Conservation (phyloP, 2,888 invertebrate genomes). For the Apotomis capreana region DNA sequence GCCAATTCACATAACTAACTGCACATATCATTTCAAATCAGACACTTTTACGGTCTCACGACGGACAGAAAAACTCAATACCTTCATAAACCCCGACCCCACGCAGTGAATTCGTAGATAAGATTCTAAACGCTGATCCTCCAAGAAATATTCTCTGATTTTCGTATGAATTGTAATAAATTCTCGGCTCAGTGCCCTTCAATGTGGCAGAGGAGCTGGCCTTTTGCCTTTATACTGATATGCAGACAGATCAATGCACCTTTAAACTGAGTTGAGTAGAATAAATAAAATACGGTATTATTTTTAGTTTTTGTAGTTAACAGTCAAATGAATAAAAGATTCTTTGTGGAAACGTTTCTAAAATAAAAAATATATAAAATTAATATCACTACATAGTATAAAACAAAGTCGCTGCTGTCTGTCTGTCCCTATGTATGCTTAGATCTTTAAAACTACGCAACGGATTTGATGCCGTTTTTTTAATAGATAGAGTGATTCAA, state of each 20-base stretch:
- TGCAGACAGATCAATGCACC: constrained; percentile 34
- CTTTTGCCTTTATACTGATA: constrained; percentile 22
- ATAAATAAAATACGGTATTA: not conserved
- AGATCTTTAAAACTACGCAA: no score
- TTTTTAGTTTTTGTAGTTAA: not conserved
- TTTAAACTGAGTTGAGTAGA: not conserved
- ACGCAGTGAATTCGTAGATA: constrained; percentile 19
- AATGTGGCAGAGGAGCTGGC: constrained; percentile 26
- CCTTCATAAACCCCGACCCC: constrained; percentile 18
- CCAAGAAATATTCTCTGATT: constrained; percentile 22
- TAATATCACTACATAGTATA: no score
- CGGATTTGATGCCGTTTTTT: no score
- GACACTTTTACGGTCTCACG: constrained; percentile 1
- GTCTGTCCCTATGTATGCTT: no score
- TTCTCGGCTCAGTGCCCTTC: constrained; percentile 17
- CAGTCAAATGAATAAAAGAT: no score
- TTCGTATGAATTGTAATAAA: constrained; percentile 31
- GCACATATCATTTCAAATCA: constrained; percentile 5
- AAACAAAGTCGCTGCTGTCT: no score
- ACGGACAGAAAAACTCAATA: constrained; percentile 16
- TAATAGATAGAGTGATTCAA: no score
- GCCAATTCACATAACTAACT: not conserved
- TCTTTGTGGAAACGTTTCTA: no score
- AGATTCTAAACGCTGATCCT: constrained; percentile 31
- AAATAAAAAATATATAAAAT: no score